Base-by-base conservation (phyloP, 1,140 invertebrate species). In the Pygmarrhopalites habei region DNA sequence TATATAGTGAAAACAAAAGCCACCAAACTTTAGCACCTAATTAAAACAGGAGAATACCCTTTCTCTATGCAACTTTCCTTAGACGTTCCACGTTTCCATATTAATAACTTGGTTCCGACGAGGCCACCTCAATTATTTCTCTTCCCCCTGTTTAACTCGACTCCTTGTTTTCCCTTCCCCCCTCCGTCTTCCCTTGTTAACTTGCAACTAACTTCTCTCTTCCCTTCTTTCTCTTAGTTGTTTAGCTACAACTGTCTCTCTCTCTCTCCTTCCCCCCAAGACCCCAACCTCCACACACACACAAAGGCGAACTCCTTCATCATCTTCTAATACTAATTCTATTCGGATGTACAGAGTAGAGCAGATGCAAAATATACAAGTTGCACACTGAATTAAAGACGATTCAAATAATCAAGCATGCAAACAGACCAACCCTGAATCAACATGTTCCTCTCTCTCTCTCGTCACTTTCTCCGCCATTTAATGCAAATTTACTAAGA, bases 21-120 rank as follows among this genome's bases (percentile, higher is more conserved):
- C 57, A 60, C 60, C 65, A 68, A 63, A 68, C 67, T 65, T 68
- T 68, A 67, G 58, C 67, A 68, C 67, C 67, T 68, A 68, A 68
- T 68, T 68, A 68, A 68, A 68, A 68, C 64, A 60, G 55, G 63
- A 63, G 52, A 61, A 60, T 68, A 60, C 43, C 44, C 58, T 64
- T 47, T 68, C n/a, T n/a, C 55, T 53, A 26, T 57, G 58, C 44
- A 64, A 68, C 62, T 68, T 68, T 68, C 62, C 46, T 58, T 52
- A 66, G 58, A 62, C 44, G 7, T 35, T 35, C 5, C 5, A 65
- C 56, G 58, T 65, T 62, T 64, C 58, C 66, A 65, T 68, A 68
- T 68, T 68, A 68, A 68, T 64, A 67, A 67, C 28, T 63, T 63
- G 65, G 25, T 26, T 39, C 26, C 57, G 29, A 15, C 57, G n/a